phyloP scores from a whole-genome alignment of 2,888 invertebrate species.

The Melinopterus prodromus region DNA sequence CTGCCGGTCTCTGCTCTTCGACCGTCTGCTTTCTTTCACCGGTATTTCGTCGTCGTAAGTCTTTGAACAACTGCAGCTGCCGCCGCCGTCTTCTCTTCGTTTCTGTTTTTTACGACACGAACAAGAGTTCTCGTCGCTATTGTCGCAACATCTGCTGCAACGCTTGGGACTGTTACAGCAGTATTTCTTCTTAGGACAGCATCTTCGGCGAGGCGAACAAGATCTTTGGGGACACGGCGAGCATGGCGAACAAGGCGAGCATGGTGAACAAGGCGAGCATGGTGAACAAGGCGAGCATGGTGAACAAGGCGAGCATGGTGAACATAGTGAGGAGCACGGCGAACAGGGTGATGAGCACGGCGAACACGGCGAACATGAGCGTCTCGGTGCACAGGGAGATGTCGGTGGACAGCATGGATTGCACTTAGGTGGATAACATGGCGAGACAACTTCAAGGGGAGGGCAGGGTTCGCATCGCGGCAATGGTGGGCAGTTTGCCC shows the following conservation, averaged over 20 bases:
- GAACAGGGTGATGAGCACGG: constrained; percentile 10
- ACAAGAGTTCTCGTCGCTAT: neutral
- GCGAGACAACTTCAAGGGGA: constrained; percentile 37
- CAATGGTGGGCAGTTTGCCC: constrained; percentile 53
- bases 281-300: neutral
- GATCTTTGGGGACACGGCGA: neutral
- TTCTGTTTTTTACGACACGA: neutral
- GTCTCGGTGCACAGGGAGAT: constrained; percentile 35
- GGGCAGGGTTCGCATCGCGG: constrained; percentile 41
- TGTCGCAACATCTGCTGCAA: neutral
- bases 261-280: neutral
- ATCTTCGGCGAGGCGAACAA: constrained; percentile 6
- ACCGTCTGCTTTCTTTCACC: constrained; percentile 8
- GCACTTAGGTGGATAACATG: constrained; percentile 39
- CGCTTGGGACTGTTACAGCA: neutral
- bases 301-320: neutral
- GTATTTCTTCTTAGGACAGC: constrained; percentile 5
- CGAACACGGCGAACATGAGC: constrained; percentile 10
- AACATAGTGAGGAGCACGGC: neutral
- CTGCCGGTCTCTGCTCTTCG: constrained; percentile 17
- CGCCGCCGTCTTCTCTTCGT: constrained; percentile 5
- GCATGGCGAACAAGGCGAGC: constrained; percentile 6
- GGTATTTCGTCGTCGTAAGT: constrained; percentile 17
- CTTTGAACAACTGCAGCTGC: neutral
- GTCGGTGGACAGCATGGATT: constrained; percentile 41